phyloP scores from a whole-genome alignment of 1,140 invertebrate species.

The Meloidogyne hapla region DNA sequence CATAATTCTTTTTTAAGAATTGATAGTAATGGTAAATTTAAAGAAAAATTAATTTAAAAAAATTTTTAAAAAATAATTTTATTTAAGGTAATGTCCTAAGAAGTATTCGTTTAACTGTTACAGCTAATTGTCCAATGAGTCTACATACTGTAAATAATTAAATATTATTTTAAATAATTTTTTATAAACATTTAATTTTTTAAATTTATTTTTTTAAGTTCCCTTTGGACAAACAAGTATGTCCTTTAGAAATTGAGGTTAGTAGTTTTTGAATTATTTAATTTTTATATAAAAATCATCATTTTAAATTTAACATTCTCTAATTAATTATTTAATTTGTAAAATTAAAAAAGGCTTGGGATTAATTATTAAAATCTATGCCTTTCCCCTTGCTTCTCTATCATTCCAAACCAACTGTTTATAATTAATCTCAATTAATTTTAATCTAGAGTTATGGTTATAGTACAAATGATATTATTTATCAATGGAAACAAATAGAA shows the following conservation, averaged over 20 bases:
- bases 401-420: background rate
- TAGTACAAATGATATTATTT: conserved; percentile 93
- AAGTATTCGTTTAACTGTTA: conserved; percentile 84
- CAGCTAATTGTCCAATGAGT: conserved; percentile 94
- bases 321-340: background rate
- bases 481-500: conserved; percentile 75
- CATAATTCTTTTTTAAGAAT: conserved; percentile 71
- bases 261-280: conserved; percentile 68
- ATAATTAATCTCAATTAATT: background rate
- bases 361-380: too few relatives aligned
- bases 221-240: conserved; percentile 92
- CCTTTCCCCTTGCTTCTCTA: too few relatives aligned
- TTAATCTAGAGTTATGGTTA: conserved; percentile 76
- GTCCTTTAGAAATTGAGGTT: conserved; percentile 95
- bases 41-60: background rate
- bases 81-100: conserved; percentile 66
- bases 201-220: conserved; percentile 72
- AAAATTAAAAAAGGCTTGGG: too few relatives aligned
- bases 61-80: background rate
- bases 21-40: conserved; percentile 63
- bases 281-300: too few relatives aligned
- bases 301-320: too few relatives aligned
- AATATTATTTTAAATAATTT: too few relatives aligned
- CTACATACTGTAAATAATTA: conserved; percentile 70
- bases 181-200: too few relatives aligned